Conservation (phyloP, 2,797 vertebrate genomes). For the Peromyscus eremicus region DNA sequence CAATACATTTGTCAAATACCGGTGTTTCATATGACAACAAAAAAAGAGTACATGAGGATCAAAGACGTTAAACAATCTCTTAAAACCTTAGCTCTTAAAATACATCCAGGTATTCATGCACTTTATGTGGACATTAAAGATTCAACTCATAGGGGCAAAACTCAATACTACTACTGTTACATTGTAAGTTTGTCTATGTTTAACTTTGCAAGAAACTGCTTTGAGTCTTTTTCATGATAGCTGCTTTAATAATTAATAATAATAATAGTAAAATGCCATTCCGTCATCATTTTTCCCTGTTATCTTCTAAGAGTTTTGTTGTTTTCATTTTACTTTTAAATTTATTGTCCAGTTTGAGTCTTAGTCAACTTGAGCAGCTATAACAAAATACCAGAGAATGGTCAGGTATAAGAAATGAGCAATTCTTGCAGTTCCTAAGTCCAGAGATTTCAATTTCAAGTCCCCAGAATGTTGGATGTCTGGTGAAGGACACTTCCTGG, state of each 20-base stretch:
- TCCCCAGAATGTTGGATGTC: accelerated
- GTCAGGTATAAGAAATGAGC: neutral
- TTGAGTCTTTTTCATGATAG: neutral
- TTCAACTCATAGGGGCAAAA: neutral
- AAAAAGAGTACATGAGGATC: neutral
- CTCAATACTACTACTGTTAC: neutral
- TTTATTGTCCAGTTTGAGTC: neutral
- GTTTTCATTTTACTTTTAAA: constrained; percentile 43
- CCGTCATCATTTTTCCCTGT: neutral
- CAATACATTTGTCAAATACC: constrained; percentile 35
- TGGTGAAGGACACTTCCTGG: neutral
- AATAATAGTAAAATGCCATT: neutral
- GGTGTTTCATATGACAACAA: neutral
- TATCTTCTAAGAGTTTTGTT: neutral
- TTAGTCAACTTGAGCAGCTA: neutral
- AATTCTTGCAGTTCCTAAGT: neutral
- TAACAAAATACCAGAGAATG: neutral
- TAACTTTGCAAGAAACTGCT: neutral
- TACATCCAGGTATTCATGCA: neutral
- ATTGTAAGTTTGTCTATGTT: neutral
- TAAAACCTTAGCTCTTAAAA: constrained; percentile 9
- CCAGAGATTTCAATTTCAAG: neutral
- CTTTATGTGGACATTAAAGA: neutral
- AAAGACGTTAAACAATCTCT: neutral
- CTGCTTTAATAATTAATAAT: neutral